These are phyloP conservation scores for Illadopsis cleaveri DNA, from an alignment of 2,113 vertebrate genomes.

Conservation along the genomic window DNA sequence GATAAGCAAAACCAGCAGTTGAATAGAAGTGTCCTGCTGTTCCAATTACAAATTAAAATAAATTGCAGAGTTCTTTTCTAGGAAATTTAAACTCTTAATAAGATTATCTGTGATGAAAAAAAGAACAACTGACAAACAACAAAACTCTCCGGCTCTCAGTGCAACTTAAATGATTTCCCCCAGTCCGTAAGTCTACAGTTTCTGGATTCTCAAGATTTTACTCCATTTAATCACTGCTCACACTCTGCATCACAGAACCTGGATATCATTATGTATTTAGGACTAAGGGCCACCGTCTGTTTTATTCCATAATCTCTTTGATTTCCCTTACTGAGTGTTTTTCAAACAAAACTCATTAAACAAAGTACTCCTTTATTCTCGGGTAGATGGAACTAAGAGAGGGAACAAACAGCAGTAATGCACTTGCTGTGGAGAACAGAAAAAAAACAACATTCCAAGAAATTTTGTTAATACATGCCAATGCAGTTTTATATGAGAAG, in stretches of 20 bases:
- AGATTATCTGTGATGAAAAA: slow-evolving; percentile 21
- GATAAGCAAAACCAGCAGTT: neutral
- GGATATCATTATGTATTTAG: neutral
- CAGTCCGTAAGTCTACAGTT: neutral
- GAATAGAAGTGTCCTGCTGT: neutral
- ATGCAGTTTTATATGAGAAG: slow-evolving; percentile 18
- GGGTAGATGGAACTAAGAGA: slow-evolving; percentile 51
- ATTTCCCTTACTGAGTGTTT: slow-evolving; percentile 56
- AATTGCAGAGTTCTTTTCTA: neutral
- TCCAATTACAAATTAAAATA: slow-evolving; percentile 15
- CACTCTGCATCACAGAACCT: neutral
- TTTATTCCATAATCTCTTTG: slow-evolving; percentile 58
- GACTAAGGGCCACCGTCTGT: neutral
- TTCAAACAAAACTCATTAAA: slow-evolving; percentile 46
- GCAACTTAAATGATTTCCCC: neutral
- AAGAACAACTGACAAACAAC: neutral
- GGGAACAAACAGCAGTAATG: slow-evolving; percentile 44
- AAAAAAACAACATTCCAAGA: slow-evolving; percentile 35
- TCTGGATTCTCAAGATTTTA: neutral
- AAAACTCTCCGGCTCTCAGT: neutral
- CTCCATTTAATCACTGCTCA: neutral
- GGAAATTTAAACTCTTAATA: slow-evolving; percentile 39
- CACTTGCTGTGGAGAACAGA: slow-evolving; percentile 38
- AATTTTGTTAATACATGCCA: slow-evolving; percentile 36
- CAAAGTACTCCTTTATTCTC: slow-evolving; percentile 72